A percentile compares a stretch with the other conserved stretches of the same genome.
phyloP scores from a whole-genome alignment of 2,888 invertebrate species.

The Agriopis aurantiaria region DNA sequence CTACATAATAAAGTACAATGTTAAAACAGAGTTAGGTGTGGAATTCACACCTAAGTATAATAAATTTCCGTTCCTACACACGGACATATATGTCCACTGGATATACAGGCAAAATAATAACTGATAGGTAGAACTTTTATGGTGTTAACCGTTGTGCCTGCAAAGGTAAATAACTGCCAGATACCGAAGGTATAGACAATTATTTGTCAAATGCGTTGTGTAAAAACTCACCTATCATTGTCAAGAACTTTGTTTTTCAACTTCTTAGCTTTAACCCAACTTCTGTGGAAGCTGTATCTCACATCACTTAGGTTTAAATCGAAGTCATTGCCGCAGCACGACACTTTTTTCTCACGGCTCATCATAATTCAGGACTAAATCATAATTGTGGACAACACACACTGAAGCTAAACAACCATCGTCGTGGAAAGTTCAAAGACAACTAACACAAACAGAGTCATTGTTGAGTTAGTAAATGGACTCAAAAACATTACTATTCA shows the following conservation, averaged over 20 bases:
- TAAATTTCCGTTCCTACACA: no score
- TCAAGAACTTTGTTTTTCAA: constrained; percentile 61
- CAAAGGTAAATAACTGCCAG: no score
- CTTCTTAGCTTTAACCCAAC: constrained; percentile 70
- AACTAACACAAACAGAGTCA: constrained; percentile 44
- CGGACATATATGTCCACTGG: no score
- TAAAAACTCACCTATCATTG: constrained; percentile 65
- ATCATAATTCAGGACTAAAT: constrained; percentile 8
- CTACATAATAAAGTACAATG: no score
- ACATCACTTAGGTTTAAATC: constrained; percentile 55
- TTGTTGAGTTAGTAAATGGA: constrained; percentile 1
- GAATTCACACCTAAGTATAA: no score
- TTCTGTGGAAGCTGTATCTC: constrained; percentile 61
- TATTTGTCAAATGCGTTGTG: no score
- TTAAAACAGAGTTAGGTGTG: no score
- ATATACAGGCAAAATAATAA: no score
- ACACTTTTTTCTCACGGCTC: constrained; percentile 29
- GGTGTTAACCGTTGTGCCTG: no score
- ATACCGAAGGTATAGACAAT: no score
- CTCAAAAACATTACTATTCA: constrained; percentile 6
- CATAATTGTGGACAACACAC: not conserved
- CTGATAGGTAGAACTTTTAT: no score
- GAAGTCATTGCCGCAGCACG: constrained; percentile 63
- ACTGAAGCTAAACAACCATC: constrained; percentile 25
- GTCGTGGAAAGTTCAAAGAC: constrained; percentile 47